A percentile compares a stretch with the other conserved stretches of the same genome.
Conservation (phyloP, 2,888 invertebrate genomes). For the Chirona hameri region DNA sequence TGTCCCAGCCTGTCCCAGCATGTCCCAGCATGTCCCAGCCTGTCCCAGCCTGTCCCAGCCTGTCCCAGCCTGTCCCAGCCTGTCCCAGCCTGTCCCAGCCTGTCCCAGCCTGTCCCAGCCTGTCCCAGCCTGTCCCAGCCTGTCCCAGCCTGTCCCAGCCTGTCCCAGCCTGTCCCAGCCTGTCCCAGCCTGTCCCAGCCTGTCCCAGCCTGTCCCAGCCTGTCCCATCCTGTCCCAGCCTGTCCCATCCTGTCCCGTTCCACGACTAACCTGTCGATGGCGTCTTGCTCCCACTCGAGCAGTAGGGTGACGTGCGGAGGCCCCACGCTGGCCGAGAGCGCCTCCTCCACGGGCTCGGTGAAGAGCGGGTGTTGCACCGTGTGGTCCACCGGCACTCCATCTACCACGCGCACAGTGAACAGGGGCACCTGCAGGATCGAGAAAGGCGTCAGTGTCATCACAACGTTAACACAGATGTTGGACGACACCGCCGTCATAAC, state of each 20-base stretch:
- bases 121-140: too few relatives aligned
- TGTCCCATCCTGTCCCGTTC: neutral
- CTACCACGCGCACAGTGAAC: slow-evolving; percentile 43
- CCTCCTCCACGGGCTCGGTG: slow-evolving; percentile 86
- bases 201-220: neutral
- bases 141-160: too few relatives aligned
- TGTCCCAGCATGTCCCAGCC: too few relatives aligned
- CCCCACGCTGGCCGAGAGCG: slow-evolving; percentile 65
- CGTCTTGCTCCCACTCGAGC: slow-evolving; percentile 68
- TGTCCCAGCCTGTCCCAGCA: too few relatives aligned
- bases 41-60: too few relatives aligned
- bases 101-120: too few relatives aligned
- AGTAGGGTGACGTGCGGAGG: slow-evolving; percentile 78
- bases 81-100: too few relatives aligned
- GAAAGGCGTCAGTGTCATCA: too few relatives aligned
- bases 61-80: too few relatives aligned
- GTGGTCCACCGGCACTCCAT: slow-evolving; percentile 69
- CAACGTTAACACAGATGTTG: too few relatives aligned
- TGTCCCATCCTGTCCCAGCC: neutral
- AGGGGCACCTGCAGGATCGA: slow-evolving; percentile 47
- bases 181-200: neutral
- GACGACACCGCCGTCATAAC: too few relatives aligned
- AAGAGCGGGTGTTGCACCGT: slow-evolving; percentile 87
- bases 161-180: too few relatives aligned
- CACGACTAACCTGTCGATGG: slow-evolving; percentile 55